Evolutionary conservation across 2,113 vertebrate genomes (phyloP), one percentile per base, ranked within the genome.

Genomic region (Murina feae): DNA sequence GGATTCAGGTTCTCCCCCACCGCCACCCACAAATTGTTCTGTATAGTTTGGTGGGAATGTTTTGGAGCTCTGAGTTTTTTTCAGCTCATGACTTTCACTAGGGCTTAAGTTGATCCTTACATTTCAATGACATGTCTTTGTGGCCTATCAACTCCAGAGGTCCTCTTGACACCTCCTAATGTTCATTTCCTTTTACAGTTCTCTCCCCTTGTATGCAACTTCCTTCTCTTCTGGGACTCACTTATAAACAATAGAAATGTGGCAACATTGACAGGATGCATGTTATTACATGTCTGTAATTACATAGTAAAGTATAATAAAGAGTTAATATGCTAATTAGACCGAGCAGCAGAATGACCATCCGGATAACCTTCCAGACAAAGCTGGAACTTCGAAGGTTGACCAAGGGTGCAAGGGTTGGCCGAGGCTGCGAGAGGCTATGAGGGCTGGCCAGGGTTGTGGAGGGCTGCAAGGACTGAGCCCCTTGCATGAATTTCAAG

Each of bases 21-120:
- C 25, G 9, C 9, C 0, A 10, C 16, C 18, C 37, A 6, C 44
- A 47, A 69, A 32, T 2, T 65, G 21, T 51, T 65, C 17, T 51
- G 4, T 37, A 30, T 21, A 37, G 6, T 86, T 87, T 89, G 9
- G 37, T 58, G 53, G 63, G 21, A 11, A 42, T 20, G 55, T 7
- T 65, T 28, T 42, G 47, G 49, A 49, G 13, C 9, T 76, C 63
- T 83, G 51, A 89, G 4, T 87, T 85, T 53, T 81, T 89, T 89
- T 71, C 69, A 74, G 44, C 17, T 94, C 10, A 30, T 16, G 35
- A 47, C 0, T 39, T 87, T 92, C 28, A 72, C 35, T 72, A 75
- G 23, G 16, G 35, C 35, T 53, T 42, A 82, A 76, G 63, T 42
- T 32, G 30, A 76, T 42, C 23, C 18, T 78, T 66, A 16, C 47